Percentiles rank a stretch among this genome's conserved stretches.
Conservation (phyloP, 2,888 invertebrate species). For the Nemotelus pantherinus region DNA sequence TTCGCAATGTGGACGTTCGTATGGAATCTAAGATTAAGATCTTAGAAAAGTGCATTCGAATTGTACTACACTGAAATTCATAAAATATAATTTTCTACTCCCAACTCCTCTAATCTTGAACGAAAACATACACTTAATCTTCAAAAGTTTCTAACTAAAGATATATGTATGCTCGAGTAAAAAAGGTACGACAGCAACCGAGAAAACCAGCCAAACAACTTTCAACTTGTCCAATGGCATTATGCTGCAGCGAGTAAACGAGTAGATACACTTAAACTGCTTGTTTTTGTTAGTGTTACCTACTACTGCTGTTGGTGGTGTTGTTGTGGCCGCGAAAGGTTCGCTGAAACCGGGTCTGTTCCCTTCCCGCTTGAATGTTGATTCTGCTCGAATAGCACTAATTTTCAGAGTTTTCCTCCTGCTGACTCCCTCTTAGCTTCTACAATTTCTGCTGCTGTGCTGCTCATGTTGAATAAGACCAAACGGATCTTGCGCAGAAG, state of each 20-base stretch:
- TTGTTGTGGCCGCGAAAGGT: not conserved
- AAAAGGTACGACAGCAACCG: slow-evolving; percentile 29
- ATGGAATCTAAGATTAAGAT: too few relatives aligned
- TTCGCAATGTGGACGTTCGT: too few relatives aligned
- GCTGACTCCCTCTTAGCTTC: not conserved
- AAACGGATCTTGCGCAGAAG: slow-evolving; percentile 23
- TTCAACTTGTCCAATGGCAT: slow-evolving; percentile 41
- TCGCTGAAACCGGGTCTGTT: not conserved
- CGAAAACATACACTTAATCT: not conserved
- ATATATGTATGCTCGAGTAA: not conserved
- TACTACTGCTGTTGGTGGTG: slow-evolving; percentile 2
- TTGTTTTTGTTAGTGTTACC: not conserved
- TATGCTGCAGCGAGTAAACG: slow-evolving; percentile 2
- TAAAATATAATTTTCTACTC: too few relatives aligned
- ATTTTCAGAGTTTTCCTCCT: slow-evolving; percentile 28
- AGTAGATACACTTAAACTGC: not conserved
- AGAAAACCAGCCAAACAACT: slow-evolving; percentile 45
- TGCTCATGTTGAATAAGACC: slow-evolving; percentile 37
- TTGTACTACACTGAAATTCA: too few relatives aligned
- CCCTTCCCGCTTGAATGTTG: slow-evolving; percentile 1
- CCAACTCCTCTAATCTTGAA: too few relatives aligned
- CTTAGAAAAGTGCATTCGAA: too few relatives aligned
- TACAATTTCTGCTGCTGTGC: slow-evolving; percentile 2
- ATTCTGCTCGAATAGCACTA: slow-evolving; percentile 29
- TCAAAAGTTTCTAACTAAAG: slow-evolving; percentile 7